Evolutionary conservation across 2,888 invertebrate genomes (phyloP).

Genomic region (Zelleria hepariella): DNA sequence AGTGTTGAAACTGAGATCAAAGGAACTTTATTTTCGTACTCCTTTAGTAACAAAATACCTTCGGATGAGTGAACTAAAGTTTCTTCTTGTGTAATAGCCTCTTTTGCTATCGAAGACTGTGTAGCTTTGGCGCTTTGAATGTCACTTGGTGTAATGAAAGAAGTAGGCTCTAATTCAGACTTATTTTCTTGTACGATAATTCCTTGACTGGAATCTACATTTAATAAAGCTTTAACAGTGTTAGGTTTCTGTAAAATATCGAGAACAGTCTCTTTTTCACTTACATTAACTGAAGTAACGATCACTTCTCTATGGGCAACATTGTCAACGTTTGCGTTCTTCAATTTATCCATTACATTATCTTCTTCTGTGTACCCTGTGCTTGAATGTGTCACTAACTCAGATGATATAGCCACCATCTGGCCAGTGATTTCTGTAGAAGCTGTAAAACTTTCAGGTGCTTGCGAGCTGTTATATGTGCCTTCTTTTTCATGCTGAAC

Average conservation of each 20-base stretch:
- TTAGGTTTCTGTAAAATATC: constrained; percentile 21
- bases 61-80: constrained; percentile 61
- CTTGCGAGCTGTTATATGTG: constrained; percentile 20
- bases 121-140: constrained; percentile 38
- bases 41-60: constrained; percentile 31
- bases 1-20: constrained; percentile 57
- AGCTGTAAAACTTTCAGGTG: constrained; percentile 39
- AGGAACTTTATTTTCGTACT: constrained; percentile 35
- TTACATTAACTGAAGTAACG: constrained; percentile 62
- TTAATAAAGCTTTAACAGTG: constrained; percentile 25
- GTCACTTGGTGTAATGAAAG: constrained; percentile 31
- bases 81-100: constrained; percentile 73
- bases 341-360: constrained; percentile 20
- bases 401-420: constrained; percentile 65
- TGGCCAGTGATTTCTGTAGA: constrained; percentile 53
- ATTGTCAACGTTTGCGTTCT: constrained; percentile 65
- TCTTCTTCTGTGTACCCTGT: constrained; percentile 31
- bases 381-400: constrained; percentile 54
- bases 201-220: constrained; percentile 51
- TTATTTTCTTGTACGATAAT: constrained; percentile 66
- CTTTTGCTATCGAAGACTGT: constrained; percentile 54
- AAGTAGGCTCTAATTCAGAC: constrained; percentile 49
- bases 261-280: constrained; percentile 69
- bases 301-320: constrained; percentile 67
- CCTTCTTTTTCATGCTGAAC: constrained; percentile 52